Conservation (phyloP, 2,797 vertebrate species). For the Chlorospingus flavigularis region DNA sequence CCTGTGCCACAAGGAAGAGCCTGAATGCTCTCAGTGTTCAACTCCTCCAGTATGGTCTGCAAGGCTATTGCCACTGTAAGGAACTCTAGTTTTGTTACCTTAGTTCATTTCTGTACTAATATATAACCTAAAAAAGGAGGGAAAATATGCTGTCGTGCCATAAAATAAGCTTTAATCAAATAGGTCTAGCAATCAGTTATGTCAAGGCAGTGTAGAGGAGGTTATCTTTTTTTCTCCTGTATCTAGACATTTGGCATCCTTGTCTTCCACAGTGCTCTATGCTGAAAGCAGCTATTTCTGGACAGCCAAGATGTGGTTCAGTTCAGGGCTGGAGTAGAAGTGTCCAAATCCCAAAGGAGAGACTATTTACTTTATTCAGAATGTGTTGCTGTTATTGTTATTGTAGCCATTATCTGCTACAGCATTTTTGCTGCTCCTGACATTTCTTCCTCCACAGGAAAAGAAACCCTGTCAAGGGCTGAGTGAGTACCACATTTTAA, state of each 20-base stretch:
- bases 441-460: neutral
- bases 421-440: neutral
- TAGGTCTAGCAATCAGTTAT: neutral
- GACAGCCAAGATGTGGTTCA: neutral
- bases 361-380: neutral
- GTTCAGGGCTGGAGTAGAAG: neutral
- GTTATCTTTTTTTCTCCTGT: neutral
- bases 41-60: neutral
- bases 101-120: neutral
- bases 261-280: neutral
- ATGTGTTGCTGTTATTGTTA: neutral
- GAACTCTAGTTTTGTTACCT: neutral
- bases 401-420: neutral
- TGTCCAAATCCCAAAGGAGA: neutral
- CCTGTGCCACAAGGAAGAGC: neutral
- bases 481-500: neutral
- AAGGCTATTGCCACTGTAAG: neutral
- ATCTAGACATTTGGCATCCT: neutral
- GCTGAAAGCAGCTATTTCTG: neutral
- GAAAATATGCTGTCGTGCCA: neutral
- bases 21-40: neutral
- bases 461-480: neutral
- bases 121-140: neutral
- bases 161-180: neutral
- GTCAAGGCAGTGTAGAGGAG: neutral